Percentiles rank a stretch among this genome's conserved stretches.
phyloP scores from a whole-genome alignment of 2,888 invertebrate species.

The Hydraecia micacea region DNA sequence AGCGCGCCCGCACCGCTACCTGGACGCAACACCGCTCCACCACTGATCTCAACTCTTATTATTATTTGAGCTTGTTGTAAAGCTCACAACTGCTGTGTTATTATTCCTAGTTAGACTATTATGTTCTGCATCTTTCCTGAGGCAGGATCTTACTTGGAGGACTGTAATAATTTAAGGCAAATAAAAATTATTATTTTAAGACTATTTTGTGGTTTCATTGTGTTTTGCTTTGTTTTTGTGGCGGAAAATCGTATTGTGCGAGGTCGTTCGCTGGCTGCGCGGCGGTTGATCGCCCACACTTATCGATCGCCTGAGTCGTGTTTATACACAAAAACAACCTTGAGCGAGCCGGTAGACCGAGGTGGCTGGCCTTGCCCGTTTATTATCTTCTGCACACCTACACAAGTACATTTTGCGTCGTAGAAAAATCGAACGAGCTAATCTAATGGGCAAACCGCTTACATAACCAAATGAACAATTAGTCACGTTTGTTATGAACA shows the following conservation, averaged over 20 bases:
- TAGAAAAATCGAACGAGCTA: conserved; percentile 56
- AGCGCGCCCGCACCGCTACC: conserved; percentile 68
- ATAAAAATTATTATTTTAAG: conserved; percentile 78
- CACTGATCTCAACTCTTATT: conserved; percentile 83
- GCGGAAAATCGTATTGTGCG: conserved; percentile 64
- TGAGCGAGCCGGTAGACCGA: conserved; percentile 72
- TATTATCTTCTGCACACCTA: conserved; percentile 68
- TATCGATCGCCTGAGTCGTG: conserved; percentile 70
- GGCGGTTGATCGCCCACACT: conserved; percentile 57
- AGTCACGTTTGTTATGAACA: conserved; percentile 43
- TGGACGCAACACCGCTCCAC: conserved; percentile 85
- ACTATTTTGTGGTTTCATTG: conserved; percentile 71
- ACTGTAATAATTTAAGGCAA: conserved; percentile 88
- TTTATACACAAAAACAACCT: conserved; percentile 90
- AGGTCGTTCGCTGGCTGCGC: conserved; percentile 65
- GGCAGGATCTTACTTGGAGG: conserved; percentile 77
- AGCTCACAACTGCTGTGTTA: conserved; percentile 88
- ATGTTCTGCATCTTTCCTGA: conserved; percentile 80
- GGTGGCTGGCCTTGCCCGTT: conserved; percentile 77
- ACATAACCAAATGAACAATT: conserved; percentile 42
- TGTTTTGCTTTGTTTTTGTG: conserved; percentile 52
- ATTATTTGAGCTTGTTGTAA: conserved; percentile 85
- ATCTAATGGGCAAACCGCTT: conserved; percentile 37
- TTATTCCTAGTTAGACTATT: conserved; percentile 87
- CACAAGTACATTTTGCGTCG: conserved; percentile 70